These are phyloP conservation scores for Panthera tigris DNA, from an alignment of 2,113 vertebrate genomes.

Conservation along the genomic window DNA sequence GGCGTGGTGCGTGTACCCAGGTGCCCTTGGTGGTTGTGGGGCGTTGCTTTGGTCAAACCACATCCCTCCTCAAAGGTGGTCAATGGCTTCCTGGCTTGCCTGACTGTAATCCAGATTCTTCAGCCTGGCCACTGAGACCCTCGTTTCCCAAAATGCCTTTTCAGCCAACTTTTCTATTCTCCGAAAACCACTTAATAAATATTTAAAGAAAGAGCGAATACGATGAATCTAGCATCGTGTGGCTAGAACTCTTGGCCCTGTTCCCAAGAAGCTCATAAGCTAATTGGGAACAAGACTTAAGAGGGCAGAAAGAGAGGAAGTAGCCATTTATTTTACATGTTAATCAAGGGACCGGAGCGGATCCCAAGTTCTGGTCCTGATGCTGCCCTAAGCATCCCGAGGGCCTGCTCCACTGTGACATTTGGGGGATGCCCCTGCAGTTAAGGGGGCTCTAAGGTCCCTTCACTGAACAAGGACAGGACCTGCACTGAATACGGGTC, in stretches of 20 bases:
- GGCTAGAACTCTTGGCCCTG: neutral
- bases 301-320: neutral
- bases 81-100: neutral
- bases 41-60: neutral
- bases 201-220: slow-evolving; percentile 41
- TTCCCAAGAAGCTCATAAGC: neutral
- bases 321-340: neutral
- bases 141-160: slow-evolving; percentile 5
- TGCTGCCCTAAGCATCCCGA: neutral
- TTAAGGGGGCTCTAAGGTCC: neutral
- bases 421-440: neutral
- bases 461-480: too few species aligned
- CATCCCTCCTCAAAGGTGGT: neutral
- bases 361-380: neutral
- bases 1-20: accelerated
- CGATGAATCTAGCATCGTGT: neutral
- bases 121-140: neutral
- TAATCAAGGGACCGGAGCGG: neutral
- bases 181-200: slow-evolving; percentile 40
- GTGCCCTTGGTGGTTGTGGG: neutral
- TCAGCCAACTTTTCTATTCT: neutral
- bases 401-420: neutral
- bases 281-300: slow-evolving; percentile 19
- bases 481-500: neutral
- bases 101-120: neutral